Conservation (phyloP, 2,888 invertebrate species). For the Crepidodera aurea region DNA sequence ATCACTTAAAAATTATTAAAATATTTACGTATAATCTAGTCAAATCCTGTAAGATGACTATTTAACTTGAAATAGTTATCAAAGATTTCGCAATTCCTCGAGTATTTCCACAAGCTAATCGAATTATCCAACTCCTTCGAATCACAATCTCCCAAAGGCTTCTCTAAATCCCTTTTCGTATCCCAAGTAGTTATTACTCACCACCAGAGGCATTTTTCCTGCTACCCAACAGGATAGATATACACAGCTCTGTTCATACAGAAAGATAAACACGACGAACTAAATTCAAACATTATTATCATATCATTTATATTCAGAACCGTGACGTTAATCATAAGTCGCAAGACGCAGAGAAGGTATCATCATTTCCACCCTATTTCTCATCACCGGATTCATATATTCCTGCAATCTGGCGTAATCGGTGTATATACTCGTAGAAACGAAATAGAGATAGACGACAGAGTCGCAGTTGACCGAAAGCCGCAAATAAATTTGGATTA, state of each 20-base stretch:
- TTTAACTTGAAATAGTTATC: no score
- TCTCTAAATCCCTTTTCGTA: no score
- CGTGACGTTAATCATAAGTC: slow-evolving; percentile 35
- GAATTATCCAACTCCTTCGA: no score
- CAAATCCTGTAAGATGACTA: no score
- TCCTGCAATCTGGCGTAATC: slow-evolving; percentile 39
- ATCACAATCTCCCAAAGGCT: no score
- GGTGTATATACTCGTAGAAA: slow-evolving; percentile 32
- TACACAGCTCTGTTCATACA: neutral
- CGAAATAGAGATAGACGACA: neutral
- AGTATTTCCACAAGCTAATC: no score
- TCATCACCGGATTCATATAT: slow-evolving; percentile 34
- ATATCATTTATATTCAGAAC: slow-evolving; percentile 39
- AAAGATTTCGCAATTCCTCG: no score
- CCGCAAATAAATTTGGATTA: neutral
- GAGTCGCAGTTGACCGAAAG: neutral
- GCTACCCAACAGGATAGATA: no score
- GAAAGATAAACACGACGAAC: slow-evolving; percentile 29
- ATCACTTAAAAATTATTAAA: no score
- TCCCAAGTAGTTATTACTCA: no score
- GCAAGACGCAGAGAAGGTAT: slow-evolving; percentile 36
- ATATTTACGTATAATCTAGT: no score
- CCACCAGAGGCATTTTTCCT: no score
- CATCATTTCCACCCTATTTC: slow-evolving; percentile 36
- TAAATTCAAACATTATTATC: slow-evolving; percentile 38